phyloP scores from a whole-genome alignment of 2,113 vertebrate species.

The Mugil cephalus region DNA sequence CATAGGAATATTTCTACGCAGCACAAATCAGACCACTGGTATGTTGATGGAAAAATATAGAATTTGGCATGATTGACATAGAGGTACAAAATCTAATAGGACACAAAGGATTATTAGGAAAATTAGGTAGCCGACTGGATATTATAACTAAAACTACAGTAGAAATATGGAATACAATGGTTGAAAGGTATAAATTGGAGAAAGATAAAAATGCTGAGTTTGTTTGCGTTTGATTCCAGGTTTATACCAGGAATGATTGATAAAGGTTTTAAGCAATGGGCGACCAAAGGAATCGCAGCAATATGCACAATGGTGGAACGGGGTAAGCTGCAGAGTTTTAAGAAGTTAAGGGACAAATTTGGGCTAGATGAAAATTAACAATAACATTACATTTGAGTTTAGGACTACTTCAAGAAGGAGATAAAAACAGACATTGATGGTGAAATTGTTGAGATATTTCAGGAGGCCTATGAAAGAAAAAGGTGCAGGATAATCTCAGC shows the following conservation, averaged over 20 bases:
- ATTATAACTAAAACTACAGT: too few relatives aligned
- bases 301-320: constrained; percentile 8
- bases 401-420: constrained; percentile 8
- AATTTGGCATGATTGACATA: neutral
- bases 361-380: too few relatives aligned
- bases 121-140: too few relatives aligned
- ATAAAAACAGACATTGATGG: neutral
- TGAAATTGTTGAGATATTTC: neutral
- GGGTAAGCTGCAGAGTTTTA: too few relatives aligned
- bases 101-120: neutral
- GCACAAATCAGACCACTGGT: neutral
- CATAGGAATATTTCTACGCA: neutral
- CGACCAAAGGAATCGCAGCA: neutral
- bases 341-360: too few relatives aligned
- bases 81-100: neutral
- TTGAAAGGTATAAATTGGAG: neutral
- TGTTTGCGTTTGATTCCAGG: neutral
- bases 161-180: too few relatives aligned
- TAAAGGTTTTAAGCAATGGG: neutral
- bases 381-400: too few relatives aligned
- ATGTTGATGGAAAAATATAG: neutral
- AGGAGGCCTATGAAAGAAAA: neutral
- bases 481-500: too few relatives aligned
- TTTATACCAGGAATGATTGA: neutral
- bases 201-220: neutral